phyloP scores from a whole-genome alignment of 2,888 invertebrate species.

The Cylindroiulus punctatus region DNA sequence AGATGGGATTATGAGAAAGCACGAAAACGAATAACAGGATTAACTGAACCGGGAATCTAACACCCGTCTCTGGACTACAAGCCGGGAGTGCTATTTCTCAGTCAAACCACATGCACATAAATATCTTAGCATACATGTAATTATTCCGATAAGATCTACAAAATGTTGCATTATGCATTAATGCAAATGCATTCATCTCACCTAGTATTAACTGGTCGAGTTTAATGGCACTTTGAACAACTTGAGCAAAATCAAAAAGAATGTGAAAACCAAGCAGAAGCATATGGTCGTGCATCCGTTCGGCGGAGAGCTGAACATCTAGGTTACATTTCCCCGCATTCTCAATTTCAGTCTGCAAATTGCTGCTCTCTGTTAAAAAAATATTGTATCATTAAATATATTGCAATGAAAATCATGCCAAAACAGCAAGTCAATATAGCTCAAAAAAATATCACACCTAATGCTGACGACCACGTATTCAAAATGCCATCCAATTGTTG shows the following conservation, averaged over 20 bases:
- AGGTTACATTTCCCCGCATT: background rate
- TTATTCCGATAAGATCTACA: background rate
- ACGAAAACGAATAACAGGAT: too few relatives aligned
- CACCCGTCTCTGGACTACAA: too few relatives aligned
- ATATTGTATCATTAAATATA: background rate
- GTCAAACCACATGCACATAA: too few relatives aligned
- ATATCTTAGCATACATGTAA: too few relatives aligned
- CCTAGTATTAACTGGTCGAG: slow-evolving; percentile 49
- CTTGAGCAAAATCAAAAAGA: slow-evolving; percentile 27
- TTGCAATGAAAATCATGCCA: background rate
- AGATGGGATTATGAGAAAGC: too few relatives aligned
- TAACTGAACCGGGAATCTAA: too few relatives aligned
- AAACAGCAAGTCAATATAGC: background rate
- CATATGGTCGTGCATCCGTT: slow-evolving; percentile 42
- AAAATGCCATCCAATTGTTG: slow-evolving; percentile 25
- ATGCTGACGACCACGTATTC: slow-evolving; percentile 17
- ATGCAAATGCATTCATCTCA: background rate
- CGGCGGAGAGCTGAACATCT: background rate
- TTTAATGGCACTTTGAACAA: slow-evolving; percentile 22
- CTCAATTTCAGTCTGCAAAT: background rate
- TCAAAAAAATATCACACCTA: background rate
- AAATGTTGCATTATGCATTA: too few relatives aligned
- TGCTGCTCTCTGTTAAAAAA: background rate
- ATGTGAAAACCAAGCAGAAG: slow-evolving; percentile 40
- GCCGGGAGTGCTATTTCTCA: too few relatives aligned